Evolutionary conservation across 2,888 invertebrate genomes (phyloP), one percentile per base, ranked within the genome.

Genomic region (Eledone cirrhosa): DNA sequence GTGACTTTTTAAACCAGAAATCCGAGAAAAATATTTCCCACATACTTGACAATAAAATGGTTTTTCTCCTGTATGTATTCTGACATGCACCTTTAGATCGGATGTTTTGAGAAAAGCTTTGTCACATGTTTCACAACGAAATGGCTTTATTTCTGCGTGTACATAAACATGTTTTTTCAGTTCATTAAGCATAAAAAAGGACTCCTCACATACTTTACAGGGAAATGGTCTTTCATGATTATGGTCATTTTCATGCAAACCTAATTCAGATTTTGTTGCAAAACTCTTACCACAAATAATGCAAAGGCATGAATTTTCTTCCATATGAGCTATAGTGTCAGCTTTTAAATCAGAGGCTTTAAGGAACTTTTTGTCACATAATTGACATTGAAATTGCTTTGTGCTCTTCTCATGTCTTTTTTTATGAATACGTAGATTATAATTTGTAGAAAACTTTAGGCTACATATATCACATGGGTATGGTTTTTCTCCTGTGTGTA

Each of bases 401-500:
- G 19, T 29, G 29, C 29, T 27, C 31, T 67, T 67, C 31, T 67
- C 67, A 31, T 69, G 69, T 31, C 31, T 69, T 14, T 33, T 69
- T 33, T 33, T 69, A 5, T 69, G 69, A 16, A 69, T 69, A 11
- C 22, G 31, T 69, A 69, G 31, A 33, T 33, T 69, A 22, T 31
- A 69, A 13, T 33, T 69, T 22, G 31, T 31, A n/a, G 69, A 24
- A 69, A 69, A 69, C n/a, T 31, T 33, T 33, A 22, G 22, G n/a
- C 22, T n/a, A 29, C 69, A 69, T 33, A 69, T 69, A 33, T 69
- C 69, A 69, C 69, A 69, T 69, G 29, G 31, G 22, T 33, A 69
- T 22, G 69, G 69, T 14, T 69, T 69, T 69, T 69, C 69, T 2
- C 72, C 72, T 1, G 72, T 72, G 22, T 72, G 72, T 19, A 24